Base-by-base conservation (phyloP, 2,113 vertebrate species). In the Columbina picui region DNA sequence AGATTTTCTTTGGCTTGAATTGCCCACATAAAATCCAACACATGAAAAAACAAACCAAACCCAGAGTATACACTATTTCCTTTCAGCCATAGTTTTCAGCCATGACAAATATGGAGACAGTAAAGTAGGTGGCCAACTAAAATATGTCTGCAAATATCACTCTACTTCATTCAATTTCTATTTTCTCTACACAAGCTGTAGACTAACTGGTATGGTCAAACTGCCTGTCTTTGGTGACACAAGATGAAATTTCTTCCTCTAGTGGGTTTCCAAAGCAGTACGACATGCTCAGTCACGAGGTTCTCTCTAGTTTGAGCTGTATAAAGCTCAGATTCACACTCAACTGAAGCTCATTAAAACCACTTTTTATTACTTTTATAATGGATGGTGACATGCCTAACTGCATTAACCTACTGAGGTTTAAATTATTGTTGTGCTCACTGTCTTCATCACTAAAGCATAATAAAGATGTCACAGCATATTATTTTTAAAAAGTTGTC, bases 401-500 rank as follows among this genome's bases (percentile, higher is more conserved):
- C 64, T 96, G 73, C 83, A 84, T 90, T 91, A 90, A 96, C 87
- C 91, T 94, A 89, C 41, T 73, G 39, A 78, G 71, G 84, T 85
- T 93, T 61, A 93, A 76, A 79, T 94, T 88, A 94, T 94, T 96
- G 87, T 92, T 96, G 77, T 89, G 67, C n/a, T 74, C 55, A 53
- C 75, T 87, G 45, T 96, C 93, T 93, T 92, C 76, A 94, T 67
- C 90, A 70, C 53, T 65, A 94, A 91, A 83, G 16, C 29, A 60
- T 78, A 95, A 96, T 83, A 97, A 95, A 97, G 90, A 93, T 96
- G 64, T 87, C 89, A 94, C 12, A 84, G 65, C 27, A 52, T 50
- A 94, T 93, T 78, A 77, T 92, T 95, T 94, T 39, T 12, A 5
- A 80, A 85, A 96, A 75, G 75, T 61, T 68, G 64, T 63, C 5